phyloP scores from a whole-genome alignment of 2,888 invertebrate species.

The Athalia rosae region DNA sequence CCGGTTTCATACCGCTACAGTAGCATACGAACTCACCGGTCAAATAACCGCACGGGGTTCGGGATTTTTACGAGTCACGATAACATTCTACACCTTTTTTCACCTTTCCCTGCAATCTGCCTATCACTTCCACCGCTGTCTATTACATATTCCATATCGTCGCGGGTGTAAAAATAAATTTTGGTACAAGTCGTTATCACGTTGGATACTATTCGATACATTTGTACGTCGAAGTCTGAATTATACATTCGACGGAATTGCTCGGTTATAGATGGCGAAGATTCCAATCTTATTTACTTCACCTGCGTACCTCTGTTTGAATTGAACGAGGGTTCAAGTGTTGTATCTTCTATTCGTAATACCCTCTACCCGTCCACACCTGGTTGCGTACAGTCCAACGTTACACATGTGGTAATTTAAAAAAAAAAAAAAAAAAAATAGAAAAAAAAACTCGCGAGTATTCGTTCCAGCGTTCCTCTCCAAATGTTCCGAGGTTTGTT shows the following conservation, averaged over 20 bases:
- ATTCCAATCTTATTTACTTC: constrained; percentile 34
- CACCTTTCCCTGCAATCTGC: neutral
- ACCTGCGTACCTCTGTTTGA: constrained; percentile 20
- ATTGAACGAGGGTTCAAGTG: constrained; percentile 1
- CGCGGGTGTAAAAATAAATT: no score
- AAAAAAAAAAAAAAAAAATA: no score
- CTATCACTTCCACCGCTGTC: neutral
- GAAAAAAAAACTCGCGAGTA: no score
- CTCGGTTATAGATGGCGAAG: neutral
- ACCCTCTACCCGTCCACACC: no score
- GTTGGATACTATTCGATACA: neutral
- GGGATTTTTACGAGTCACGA: constrained; percentile 36
- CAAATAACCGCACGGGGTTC: constrained; percentile 2
- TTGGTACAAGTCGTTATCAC: no score
- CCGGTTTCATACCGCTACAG: neutral
- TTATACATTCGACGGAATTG: neutral
- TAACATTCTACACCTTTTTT: constrained; percentile 4
- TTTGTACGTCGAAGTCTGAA: no score
- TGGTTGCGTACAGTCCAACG: no score
- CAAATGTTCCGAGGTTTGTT: no score
- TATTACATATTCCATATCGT: neutral
- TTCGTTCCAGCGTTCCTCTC: no score
- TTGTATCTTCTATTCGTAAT: neutral
- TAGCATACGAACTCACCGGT: neutral
- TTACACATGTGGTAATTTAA: no score